These are phyloP conservation scores for Thaumatotibia leucotreta DNA, from an alignment of 1,140 invertebrate species.

Conservation along the genomic window DNA sequence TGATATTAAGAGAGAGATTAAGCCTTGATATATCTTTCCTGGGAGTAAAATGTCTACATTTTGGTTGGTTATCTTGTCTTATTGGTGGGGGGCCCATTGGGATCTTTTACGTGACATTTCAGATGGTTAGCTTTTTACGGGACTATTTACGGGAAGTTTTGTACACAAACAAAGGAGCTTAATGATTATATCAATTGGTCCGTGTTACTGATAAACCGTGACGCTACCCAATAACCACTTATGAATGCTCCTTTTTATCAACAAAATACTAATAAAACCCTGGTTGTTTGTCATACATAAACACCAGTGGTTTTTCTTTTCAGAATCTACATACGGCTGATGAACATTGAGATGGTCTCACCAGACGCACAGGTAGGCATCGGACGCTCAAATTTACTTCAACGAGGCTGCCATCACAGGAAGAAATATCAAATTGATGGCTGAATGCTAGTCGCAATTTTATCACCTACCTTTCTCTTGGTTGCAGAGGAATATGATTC, in stretches of 20 bases:
- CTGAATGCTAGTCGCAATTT: constrained; percentile 25
- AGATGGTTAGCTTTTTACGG: too few species aligned
- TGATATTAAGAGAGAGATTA: too few species aligned
- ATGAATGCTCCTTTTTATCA: constrained; percentile 72
- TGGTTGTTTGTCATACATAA: constrained; percentile 77
- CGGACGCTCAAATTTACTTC: constrained; percentile 37
- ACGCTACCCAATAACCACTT: constrained; percentile 65
- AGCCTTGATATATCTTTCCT: too few species aligned
- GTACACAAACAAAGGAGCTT: constrained; percentile 38
- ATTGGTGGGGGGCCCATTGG: too few species aligned
- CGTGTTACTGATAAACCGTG: constrained; percentile 73
- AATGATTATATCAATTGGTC: constrained; percentile 71
- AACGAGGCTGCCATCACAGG: constrained; percentile 37
- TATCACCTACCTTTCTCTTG: constrained; percentile 73
- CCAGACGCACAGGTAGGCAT: constrained; percentile 64
- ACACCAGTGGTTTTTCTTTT: constrained; percentile 79
- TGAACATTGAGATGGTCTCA: constrained; percentile 56
- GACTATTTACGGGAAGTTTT: background rate
- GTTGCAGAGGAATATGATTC: constrained; percentile 98
- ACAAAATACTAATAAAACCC: constrained; percentile 77
- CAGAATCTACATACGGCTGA: constrained; percentile 69
- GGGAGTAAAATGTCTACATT: too few species aligned
- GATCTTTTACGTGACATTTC: too few species aligned
- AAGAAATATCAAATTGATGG: constrained; percentile 23
- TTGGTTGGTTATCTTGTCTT: too few species aligned